phyloP scores from a whole-genome alignment of 2,888 invertebrate genomes.

The Lasioglossum pauxillum region DNA sequence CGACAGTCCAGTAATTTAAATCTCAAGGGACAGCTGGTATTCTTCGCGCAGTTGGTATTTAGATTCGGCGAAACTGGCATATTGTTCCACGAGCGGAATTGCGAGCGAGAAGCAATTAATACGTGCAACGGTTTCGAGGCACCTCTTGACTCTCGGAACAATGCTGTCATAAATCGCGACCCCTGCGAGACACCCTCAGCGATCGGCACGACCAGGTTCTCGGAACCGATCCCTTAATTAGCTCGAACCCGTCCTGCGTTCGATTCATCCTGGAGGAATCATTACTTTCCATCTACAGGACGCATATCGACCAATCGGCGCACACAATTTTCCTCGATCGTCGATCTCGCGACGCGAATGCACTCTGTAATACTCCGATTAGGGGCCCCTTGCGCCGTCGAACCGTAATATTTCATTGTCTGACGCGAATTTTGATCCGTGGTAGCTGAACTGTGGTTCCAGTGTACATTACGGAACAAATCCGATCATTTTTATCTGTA shows the following conservation, averaged over 20 bases:
- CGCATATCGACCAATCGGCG: background rate
- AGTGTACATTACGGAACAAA: background rate
- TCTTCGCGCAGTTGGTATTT: background rate
- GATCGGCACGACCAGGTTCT: slow-evolving; percentile 11
- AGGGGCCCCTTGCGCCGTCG: background rate
- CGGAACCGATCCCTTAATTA: slow-evolving; percentile 4
- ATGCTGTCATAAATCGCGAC: slow-evolving; percentile 10
- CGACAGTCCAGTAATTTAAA: background rate
- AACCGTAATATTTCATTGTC: background rate
- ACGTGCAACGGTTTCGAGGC: slow-evolving; percentile 13
- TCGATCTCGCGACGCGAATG: background rate
- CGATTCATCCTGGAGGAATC: slow-evolving; percentile 6
- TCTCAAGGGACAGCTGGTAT: background rate
- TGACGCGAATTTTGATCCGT: background rate
- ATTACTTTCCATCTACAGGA: background rate
- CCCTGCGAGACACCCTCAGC: slow-evolving; percentile 11
- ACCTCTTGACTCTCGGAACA: slow-evolving; percentile 1
- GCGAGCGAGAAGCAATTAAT: slow-evolving; percentile 10
- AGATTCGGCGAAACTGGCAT: slow-evolving; percentile 4
- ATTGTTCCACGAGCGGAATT: slow-evolving; percentile 1
- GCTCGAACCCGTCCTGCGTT: background rate
- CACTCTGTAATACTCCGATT: background rate
- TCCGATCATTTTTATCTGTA: background rate
- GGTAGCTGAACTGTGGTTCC: background rate
- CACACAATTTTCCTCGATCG: slow-evolving; percentile 7